These are phyloP conservation scores for Oncorhynchus masou DNA, from an alignment of 2,113 vertebrate species.

Conservation along the genomic window DNA sequence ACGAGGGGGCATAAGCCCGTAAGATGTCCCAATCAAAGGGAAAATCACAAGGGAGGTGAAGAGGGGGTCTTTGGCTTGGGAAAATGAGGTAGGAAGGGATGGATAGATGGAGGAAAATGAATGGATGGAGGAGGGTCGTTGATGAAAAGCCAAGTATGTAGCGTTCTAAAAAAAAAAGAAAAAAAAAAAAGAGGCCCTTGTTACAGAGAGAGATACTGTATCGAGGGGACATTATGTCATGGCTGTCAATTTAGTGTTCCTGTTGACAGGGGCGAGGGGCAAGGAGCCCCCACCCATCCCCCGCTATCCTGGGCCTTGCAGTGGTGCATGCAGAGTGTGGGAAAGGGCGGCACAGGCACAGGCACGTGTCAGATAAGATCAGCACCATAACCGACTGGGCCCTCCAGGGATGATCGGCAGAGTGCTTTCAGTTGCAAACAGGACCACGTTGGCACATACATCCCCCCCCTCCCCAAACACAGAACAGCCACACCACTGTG, in stretches of 20 bases:
- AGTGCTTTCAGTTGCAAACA: constrained; percentile 82
- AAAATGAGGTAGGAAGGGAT: constrained; percentile 19
- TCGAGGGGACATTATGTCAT: constrained; percentile 80
- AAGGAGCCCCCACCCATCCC: constrained; percentile 45
- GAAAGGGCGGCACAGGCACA: constrained; percentile 80
- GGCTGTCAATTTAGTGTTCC: constrained; percentile 81
- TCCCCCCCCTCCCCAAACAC: constrained; percentile 44
- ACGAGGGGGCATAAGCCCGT: constrained; percentile 70
- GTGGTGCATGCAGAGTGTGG: constrained; percentile 81
- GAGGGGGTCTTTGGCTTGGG: constrained; percentile 21
- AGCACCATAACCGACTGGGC: constrained; percentile 67
- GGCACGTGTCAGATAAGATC: constrained; percentile 83
- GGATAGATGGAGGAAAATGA: neutral
- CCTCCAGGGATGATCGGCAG: constrained; percentile 51
- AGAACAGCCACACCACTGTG: constrained; percentile 31
- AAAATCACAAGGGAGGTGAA: constrained; percentile 78
- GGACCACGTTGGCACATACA: constrained; percentile 66
- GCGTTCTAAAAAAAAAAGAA: constrained; percentile 49
- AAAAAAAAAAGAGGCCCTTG: constrained; percentile 66
- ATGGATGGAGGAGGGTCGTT: constrained; percentile 3
- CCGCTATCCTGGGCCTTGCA: constrained; percentile 57
- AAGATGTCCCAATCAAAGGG: constrained; percentile 79
- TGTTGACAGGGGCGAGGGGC: constrained; percentile 73
- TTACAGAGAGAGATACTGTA: constrained; percentile 72
- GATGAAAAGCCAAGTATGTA: constrained; percentile 71